phyloP scores from a whole-genome alignment of 2,888 invertebrate species.

The Drosophila mimica region DNA sequence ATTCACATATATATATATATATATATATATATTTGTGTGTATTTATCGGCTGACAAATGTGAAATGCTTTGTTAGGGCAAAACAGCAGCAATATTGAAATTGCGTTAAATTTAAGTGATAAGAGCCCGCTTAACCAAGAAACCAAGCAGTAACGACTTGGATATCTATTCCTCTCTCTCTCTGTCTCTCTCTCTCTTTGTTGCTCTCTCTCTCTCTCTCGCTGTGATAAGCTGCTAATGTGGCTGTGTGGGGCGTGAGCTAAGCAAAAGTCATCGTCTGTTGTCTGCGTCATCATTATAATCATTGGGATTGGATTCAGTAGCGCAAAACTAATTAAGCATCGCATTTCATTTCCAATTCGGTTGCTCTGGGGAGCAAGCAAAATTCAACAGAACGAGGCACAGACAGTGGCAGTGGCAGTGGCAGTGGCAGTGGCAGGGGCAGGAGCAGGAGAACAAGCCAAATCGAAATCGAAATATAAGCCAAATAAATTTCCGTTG shows the following conservation, averaged over 20 bases:
- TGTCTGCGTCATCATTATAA: slow-evolving; percentile 55
- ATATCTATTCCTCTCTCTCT: background rate
- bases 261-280: slow-evolving; percentile 44
- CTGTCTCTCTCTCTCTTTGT: background rate
- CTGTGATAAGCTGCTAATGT: slow-evolving; percentile 25
- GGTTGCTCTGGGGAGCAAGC: slow-evolving; percentile 48
- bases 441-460: slow-evolving; percentile 28
- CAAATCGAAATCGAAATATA: slow-evolving; percentile 70
- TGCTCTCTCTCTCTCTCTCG: background rate
- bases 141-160: background rate
- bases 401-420: background rate
- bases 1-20: background rate
- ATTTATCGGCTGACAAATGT: slow-evolving; percentile 12
- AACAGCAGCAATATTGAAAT: slow-evolving; percentile 22
- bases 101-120: slow-evolving; percentile 25
- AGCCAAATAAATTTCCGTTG: slow-evolving; percentile 76
- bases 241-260: slow-evolving; percentile 15
- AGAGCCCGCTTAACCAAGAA: slow-evolving; percentile 36
- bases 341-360: slow-evolving; percentile 75
- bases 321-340: slow-evolving; percentile 76
- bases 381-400: slow-evolving; percentile 2
- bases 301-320: slow-evolving; percentile 48
- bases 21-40: too few species aligned
- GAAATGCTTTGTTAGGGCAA: slow-evolving; percentile 11
- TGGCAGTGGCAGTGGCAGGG: background rate